Base-by-base conservation (phyloP, 2,888 invertebrate genomes). In the Agrilus mali region DNA sequence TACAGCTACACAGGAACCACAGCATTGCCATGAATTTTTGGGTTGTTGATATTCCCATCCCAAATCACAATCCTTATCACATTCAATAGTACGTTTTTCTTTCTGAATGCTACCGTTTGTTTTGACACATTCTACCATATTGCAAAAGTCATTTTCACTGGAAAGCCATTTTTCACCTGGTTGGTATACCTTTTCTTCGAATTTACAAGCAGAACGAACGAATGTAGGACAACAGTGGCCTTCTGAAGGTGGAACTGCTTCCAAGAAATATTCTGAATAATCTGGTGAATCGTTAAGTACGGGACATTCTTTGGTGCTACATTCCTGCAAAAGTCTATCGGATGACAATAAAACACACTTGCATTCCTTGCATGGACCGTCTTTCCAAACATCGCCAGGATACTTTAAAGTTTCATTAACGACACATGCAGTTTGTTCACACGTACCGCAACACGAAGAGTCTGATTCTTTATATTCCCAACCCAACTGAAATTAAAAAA, bases 331-430 rank as follows among this genome's bases (percentile, higher is more conserved):
- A 2, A 56, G 53, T 43, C 62, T 68, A 6, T 59, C 61, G 13
- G 54, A 50, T 7, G 54, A 52, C 34, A 58, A 53, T 33, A 64
- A 64, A 22, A 51, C 34, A 59, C 84, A 85, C 36, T 65, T 65
- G 53, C 85, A 86, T 31, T 69, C 66, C 33, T 76, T 73, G 55
- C 86, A 86, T 17, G 80, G 78, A 0, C 83, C 84, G 59, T 85
- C 83, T 47, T 69, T 64, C 83, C 82, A 83, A 36, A 64, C 64
- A 37, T 72, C 69, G 0, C 73, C 77, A 14, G 75, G 63, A 17
- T 61, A 53, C 40, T 69, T 70, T 32, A 73, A 53, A 15, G 55
- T 49, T 0, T 71, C 74, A 31, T 69, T 68, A 33, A 74, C 65
- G 1, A 78, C 67, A 56, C 83, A 83, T 1, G 75, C 75, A 2